phyloP scores from a whole-genome alignment of 2,888 invertebrate species.

The Odontocolon sp. region DNA sequence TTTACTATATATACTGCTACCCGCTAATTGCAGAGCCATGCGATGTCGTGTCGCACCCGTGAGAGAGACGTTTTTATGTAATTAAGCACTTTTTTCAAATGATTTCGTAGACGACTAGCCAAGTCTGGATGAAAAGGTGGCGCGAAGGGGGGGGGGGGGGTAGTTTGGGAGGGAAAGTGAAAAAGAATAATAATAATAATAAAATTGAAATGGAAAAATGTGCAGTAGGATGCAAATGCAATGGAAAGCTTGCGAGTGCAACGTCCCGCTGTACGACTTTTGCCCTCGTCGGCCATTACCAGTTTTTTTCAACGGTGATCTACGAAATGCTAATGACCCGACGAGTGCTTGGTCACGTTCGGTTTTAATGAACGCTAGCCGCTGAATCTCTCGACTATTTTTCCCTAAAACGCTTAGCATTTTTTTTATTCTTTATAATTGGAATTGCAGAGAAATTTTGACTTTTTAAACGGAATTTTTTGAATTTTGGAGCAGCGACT shows the following conservation, averaged over 20 bases:
- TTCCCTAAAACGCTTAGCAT: slow-evolving; percentile 12
- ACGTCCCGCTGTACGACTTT: slow-evolving; percentile 45
- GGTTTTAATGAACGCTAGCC: slow-evolving; percentile 50
- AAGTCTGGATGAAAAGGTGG: no score
- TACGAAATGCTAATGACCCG: slow-evolving; percentile 53
- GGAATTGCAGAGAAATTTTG: no score
- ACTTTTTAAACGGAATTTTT: no score
- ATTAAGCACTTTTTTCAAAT: slow-evolving; percentile 34
- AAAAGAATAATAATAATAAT: slow-evolving; percentile 13
- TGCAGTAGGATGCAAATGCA: neutral
- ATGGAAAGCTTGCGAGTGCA: slow-evolving; percentile 27
- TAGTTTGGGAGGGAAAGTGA: neutral
- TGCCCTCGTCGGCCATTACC: neutral
- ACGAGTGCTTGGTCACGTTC: slow-evolving; percentile 57
- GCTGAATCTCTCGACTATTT: slow-evolving; percentile 11
- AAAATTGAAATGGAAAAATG: slow-evolving; percentile 19
- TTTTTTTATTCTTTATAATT: neutral
- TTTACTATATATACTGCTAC: neutral
- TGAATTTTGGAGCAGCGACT: no score
- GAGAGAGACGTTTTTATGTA: slow-evolving; percentile 44
- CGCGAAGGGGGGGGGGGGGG: no score
- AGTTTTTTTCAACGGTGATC: slow-evolving; percentile 27
- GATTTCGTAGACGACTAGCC: slow-evolving; percentile 35
- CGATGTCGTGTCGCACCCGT: slow-evolving; percentile 12
- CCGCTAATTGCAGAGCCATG: slow-evolving; percentile 53